A percentile compares a stretch with the other conserved stretches of the same genome.
Conservation (phyloP, 2,797 vertebrate species). For the Pitangus sulphuratus region DNA sequence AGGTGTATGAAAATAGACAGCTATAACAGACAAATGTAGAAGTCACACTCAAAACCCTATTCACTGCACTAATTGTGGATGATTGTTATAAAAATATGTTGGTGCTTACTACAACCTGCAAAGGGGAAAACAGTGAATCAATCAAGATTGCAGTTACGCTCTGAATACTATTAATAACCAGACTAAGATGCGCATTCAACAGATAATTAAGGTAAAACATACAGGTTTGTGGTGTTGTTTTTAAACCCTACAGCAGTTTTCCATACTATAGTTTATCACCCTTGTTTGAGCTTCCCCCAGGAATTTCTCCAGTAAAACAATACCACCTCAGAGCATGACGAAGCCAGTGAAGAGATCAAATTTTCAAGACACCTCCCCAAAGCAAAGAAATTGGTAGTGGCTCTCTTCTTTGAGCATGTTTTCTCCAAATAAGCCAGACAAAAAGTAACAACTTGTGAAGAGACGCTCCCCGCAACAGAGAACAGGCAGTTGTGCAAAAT, state of each 20-base stretch:
- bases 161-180: slow-evolving; percentile 17
- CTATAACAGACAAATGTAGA: background rate
- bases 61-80: slow-evolving; percentile 28
- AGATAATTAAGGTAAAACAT: slow-evolving; percentile 37
- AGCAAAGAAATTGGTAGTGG: background rate
- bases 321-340: background rate
- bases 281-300: background rate
- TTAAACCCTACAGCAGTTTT: background rate
- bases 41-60: background rate
- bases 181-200: background rate
- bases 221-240: background rate
- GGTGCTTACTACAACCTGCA: background rate
- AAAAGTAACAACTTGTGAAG: background rate
- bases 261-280: background rate
- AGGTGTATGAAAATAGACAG: slow-evolving; percentile 27
- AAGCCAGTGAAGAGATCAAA: background rate
- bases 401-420: background rate
- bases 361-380: background rate
- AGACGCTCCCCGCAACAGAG: background rate
- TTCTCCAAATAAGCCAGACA: background rate
- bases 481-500: background rate
- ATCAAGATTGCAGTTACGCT: slow-evolving; percentile 28
- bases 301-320: background rate
- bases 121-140: slow-evolving; percentile 6
- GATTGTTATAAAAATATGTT: slow-evolving; percentile 44